Evolutionary conservation across 1,140 invertebrate species (phyloP).

Genomic region (Anastrepha ludens): DNA sequence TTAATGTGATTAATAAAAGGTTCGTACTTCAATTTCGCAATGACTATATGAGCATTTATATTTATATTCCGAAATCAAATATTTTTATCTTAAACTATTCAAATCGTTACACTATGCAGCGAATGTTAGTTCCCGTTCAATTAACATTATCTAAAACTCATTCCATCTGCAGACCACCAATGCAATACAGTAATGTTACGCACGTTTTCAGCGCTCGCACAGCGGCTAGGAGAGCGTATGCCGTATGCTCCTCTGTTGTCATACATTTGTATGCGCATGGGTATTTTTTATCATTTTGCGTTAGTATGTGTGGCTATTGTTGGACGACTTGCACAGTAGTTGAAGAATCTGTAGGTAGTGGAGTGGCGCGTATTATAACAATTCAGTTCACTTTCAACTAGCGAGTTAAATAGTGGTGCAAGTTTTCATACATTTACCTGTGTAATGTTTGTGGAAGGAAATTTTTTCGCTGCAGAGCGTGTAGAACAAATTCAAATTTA

Average conservation of each 20-base stretch:
- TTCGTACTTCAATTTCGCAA: too few relatives aligned
- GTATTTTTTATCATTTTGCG: neutral
- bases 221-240: too few relatives aligned
- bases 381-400: slow-evolving; percentile 48
- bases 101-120: neutral
- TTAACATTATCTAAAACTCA: neutral
- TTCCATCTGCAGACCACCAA: neutral
- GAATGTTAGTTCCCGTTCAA: neutral
- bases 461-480: neutral
- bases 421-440: neutral
- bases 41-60: too few relatives aligned
- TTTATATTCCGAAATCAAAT: too few relatives aligned
- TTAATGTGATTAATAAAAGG: too few relatives aligned
- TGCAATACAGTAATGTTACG: neutral
- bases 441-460: slow-evolving; percentile 29
- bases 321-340: neutral
- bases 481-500: neutral
- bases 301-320: neutral
- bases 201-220: neutral
- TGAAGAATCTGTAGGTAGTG: slow-evolving; percentile 11
- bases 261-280: neutral
- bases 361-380: slow-evolving; percentile 22
- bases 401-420: neutral
- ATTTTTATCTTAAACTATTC: neutral
- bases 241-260: too few relatives aligned